These are phyloP conservation scores for Callinectes sapidus DNA, from an alignment of 2,888 invertebrate genomes.

Conservation along the genomic window DNA sequence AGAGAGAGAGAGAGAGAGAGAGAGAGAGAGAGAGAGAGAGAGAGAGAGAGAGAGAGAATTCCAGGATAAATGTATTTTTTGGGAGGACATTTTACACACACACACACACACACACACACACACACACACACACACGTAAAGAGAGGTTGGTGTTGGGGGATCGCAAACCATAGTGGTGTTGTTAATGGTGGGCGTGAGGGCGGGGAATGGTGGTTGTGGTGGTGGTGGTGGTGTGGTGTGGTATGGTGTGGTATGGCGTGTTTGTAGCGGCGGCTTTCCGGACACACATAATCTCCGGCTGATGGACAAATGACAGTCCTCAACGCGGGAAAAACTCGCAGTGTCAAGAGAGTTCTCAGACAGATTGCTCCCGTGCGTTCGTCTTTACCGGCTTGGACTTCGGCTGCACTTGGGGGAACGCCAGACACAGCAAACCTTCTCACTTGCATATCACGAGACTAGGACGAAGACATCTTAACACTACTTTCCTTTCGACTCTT, in stretches of 20 bases:
- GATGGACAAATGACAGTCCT: conserved; percentile 69
- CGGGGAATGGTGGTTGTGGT: no score
- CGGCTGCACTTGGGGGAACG: not conserved
- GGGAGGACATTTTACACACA: no score
- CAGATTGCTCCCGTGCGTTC: conserved; percentile 64
- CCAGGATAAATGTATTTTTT: no score
- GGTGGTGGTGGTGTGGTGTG: not conserved
- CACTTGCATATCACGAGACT: no score
- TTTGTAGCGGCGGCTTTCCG: not conserved
- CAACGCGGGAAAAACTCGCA: conserved; percentile 54
- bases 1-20: no score
- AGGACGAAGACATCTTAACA: not conserved
- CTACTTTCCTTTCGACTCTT: not conserved
- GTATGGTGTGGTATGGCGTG: not conserved
- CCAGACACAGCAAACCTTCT: no score
- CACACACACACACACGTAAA: not conserved
- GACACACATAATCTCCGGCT: conserved; percentile 58
- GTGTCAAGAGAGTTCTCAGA: conserved; percentile 65
- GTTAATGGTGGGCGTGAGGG: not conserved
- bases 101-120: not conserved
- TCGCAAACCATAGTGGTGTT: not conserved
- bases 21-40: no score
- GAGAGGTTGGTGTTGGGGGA: not conserved
- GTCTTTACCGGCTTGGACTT: conserved; percentile 33
- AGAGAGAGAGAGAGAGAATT: no score